Percentiles rank a stretch among this genome's conserved stretches.
Evolutionary conservation across 64 coral and sea anemone genomes (phyloP).

Genomic region (Porites australiensis): DNA sequence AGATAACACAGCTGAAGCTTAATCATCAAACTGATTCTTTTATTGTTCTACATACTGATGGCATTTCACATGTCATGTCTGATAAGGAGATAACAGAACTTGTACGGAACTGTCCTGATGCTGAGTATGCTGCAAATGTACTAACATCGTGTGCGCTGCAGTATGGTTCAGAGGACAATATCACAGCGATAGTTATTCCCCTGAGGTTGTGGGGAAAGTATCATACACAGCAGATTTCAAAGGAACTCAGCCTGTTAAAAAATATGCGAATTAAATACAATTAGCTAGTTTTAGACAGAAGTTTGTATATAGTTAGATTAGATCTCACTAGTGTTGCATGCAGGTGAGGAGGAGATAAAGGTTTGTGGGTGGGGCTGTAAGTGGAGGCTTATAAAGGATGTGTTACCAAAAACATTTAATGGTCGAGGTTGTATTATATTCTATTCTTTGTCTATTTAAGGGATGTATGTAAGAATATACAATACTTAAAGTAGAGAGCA

Average conservation of each 20-base stretch:
- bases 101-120: conserved; percentile 78
- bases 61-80: conserved; percentile 90
- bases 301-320: no score
- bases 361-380: no score
- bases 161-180: conserved; percentile 94
- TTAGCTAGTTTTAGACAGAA: neutral
- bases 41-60: conserved; percentile 89
- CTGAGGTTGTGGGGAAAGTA: conserved; percentile 80
- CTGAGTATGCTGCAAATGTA: conserved; percentile 75
- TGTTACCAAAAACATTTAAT: no score
- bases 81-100: conserved; percentile 72
- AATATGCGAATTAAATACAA: conserved; percentile 77
- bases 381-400: no score
- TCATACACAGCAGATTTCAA: neutral
- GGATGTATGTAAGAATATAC: no score
- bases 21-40: conserved; percentile 85
- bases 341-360: no score
- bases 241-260: conserved; percentile 44
- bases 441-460: no score
- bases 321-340: no score
- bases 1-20: conserved; percentile 69
- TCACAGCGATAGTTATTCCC: conserved; percentile 91
- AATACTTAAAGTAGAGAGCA: no score
- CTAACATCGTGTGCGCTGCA: conserved; percentile 90
- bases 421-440: no score